A percentile compares a stretch with the other conserved stretches of the same genome.
These are phyloP conservation scores for Brachymystax lenok DNA, from an alignment of 2,797 vertebrate genomes.

Conservation along the genomic window DNA sequence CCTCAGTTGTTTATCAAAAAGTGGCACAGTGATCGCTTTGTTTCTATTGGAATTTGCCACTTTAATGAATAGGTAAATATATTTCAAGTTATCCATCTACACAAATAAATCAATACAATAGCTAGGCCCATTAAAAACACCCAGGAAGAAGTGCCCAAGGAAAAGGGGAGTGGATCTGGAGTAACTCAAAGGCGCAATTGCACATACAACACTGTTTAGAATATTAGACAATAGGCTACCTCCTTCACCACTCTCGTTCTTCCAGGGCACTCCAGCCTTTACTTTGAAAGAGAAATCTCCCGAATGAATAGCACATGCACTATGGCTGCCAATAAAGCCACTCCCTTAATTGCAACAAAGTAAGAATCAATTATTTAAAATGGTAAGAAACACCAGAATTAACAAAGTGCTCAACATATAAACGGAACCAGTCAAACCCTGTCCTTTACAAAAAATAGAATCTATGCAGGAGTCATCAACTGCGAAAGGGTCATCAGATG, in stretches of 20 bases:
- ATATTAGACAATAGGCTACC: background rate
- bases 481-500: no score
- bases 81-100: no score
- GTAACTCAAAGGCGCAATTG: background rate
- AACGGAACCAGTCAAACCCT: background rate
- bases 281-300: background rate
- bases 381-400: background rate
- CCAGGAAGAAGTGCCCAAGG: no score
- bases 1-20: no score
- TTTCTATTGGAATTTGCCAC: no score
- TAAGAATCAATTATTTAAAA: background rate
- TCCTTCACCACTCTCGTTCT: background rate
- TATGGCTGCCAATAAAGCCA: background rate
- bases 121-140: no score
- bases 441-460: background rate
- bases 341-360: background rate
- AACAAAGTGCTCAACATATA: background rate
- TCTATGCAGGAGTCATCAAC: background rate
- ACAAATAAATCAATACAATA: no score
- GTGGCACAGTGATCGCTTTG: background rate
- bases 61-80: no score
- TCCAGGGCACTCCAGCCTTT: no score
- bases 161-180: no score
- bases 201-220: background rate
- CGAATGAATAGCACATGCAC: background rate